Percentiles rank a stretch among this genome's conserved stretches.
Conservation (phyloP, 2,888 invertebrate species). For the Rhagonycha fulva region DNA sequence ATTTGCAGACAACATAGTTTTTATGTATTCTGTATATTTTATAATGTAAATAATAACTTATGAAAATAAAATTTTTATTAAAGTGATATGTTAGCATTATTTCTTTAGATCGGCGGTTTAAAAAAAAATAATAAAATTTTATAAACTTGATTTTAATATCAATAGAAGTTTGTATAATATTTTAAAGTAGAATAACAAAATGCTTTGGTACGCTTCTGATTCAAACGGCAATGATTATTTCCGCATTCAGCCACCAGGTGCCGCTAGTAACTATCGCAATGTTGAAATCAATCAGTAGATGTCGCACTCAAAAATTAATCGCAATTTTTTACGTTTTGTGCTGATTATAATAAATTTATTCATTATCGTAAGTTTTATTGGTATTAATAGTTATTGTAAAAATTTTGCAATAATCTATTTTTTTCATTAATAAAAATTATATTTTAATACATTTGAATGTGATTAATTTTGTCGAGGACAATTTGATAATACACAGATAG, state of each 20-base stretch:
- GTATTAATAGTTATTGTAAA: too few relatives aligned
- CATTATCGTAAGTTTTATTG: background rate
- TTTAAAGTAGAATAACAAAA: too few relatives aligned
- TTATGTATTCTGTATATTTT: constrained; percentile 17
- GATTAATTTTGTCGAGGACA: background rate
- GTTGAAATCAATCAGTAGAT: background rate
- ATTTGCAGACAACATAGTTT: constrained; percentile 8
- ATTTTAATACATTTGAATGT: background rate
- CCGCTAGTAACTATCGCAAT: background rate
- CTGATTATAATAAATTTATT: background rate
- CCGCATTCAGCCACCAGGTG: background rate
- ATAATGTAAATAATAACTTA: constrained; percentile 21
- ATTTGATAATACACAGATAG: too few relatives aligned
- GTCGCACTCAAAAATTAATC: background rate
- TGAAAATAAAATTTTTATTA: constrained; percentile 15
- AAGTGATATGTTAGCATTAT: background rate
- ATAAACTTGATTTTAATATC: too few relatives aligned
- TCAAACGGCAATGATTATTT: background rate
- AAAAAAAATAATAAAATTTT: too few relatives aligned
- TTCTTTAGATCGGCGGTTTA: too few relatives aligned
- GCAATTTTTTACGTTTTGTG: too few relatives aligned
- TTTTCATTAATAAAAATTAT: too few relatives aligned
- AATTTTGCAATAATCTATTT: too few relatives aligned
- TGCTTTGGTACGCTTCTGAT: too few relatives aligned
- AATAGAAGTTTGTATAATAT: too few relatives aligned